These are phyloP conservation scores for Elymnias hypermnestra DNA, from an alignment of 1,140 invertebrate species.

Conservation along the genomic window DNA sequence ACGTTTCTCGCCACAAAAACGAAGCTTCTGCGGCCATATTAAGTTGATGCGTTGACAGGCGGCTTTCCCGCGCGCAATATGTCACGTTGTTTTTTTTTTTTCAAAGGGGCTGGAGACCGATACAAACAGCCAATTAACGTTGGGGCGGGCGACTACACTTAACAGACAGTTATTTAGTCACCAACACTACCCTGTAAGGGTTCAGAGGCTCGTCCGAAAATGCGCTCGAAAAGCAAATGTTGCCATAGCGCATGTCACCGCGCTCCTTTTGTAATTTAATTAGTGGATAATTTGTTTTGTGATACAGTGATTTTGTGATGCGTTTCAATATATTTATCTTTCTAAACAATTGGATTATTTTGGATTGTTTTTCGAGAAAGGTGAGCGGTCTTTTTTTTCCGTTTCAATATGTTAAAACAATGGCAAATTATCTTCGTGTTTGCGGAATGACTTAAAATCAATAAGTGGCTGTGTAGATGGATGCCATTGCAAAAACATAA, in stretches of 20 bases:
- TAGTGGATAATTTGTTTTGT: slow-evolving; percentile 56
- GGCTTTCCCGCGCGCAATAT: slow-evolving; percentile 69
- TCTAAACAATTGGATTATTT: slow-evolving; percentile 40
- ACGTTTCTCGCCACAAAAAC: slow-evolving; percentile 61
- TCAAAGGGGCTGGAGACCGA: slow-evolving; percentile 66
- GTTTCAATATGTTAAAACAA: background rate
- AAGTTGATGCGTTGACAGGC: slow-evolving; percentile 66
- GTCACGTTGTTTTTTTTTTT: slow-evolving; percentile 60
- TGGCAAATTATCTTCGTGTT: too few species aligned
- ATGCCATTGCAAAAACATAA: background rate
- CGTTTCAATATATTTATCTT: slow-evolving; percentile 41
- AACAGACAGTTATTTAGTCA: slow-evolving; percentile 65
- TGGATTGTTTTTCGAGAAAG: slow-evolving; percentile 37
- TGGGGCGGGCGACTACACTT: slow-evolving; percentile 60
- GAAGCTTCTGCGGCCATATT: slow-evolving; percentile 50
- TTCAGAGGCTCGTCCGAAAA: slow-evolving; percentile 32
- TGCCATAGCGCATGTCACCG: slow-evolving; percentile 53
- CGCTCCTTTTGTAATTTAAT: slow-evolving; percentile 70
- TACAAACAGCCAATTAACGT: slow-evolving; percentile 72
- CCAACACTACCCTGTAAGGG: slow-evolving; percentile 47
- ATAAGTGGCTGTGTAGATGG: background rate
- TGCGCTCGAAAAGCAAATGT: slow-evolving; percentile 29
- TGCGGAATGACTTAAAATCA: background rate
- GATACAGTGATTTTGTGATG: slow-evolving; percentile 62
- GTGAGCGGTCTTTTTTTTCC: slow-evolving; percentile 18